These are phyloP conservation scores for Stenodema calcarata DNA, from an alignment of 2,888 invertebrate genomes.

Conservation along the genomic window DNA sequence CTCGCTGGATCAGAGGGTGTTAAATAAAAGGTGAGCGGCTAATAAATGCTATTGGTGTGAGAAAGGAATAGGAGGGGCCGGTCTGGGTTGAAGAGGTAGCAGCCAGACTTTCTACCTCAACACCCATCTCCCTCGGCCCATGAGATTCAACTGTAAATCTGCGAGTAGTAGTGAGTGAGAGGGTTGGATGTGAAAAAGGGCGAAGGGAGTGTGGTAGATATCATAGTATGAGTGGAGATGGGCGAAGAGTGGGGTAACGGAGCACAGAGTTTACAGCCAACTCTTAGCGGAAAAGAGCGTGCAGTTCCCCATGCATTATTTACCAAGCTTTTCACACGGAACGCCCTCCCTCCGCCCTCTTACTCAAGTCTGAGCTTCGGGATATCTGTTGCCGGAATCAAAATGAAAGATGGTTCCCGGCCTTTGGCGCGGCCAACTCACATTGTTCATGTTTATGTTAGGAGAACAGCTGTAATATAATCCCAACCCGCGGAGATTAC, in stretches of 20 bases:
- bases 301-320: slow-evolving; percentile 14
- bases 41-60: background rate
- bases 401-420: background rate
- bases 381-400: slow-evolving; percentile 5
- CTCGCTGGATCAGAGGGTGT: background rate
- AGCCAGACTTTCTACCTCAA: slow-evolving; percentile 2
- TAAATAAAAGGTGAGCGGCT: slow-evolving; percentile 11
- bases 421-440: background rate
- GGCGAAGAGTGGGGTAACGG: background rate
- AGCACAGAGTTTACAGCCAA: background rate
- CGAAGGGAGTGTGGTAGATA: background rate
- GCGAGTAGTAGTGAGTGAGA: background rate
- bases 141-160: slow-evolving; percentile 11
- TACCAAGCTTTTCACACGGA: slow-evolving; percentile 16
- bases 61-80: background rate
- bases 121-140: background rate
- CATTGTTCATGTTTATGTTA: background rate
- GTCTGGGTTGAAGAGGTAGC: background rate
- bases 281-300: slow-evolving; percentile 15
- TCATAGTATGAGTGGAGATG: background rate
- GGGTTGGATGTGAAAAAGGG: background rate
- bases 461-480: background rate
- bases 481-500: background rate
- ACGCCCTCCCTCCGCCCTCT: background rate
- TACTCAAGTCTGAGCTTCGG: background rate